Base-by-base conservation (phyloP, 2,888 invertebrate species). In the Tenthredo mesomela region DNA sequence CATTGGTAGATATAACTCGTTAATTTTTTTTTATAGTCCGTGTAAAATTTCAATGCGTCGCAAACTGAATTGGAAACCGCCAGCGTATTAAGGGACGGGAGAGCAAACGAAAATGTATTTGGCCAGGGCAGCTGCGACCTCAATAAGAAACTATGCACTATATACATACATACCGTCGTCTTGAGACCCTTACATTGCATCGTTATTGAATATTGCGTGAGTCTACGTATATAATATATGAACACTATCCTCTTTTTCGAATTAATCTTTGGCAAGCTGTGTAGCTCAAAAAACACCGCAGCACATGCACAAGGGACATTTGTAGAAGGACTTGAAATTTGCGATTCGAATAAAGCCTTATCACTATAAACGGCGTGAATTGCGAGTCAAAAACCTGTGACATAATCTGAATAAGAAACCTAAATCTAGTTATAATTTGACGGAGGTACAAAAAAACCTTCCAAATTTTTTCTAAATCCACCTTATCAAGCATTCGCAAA, bases 41-140 rank as follows among this genome's bases (percentile, higher is more conserved):
- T 54, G 54, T 29, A 29, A 54, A 77, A 33, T 77, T 50, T 50
- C 50, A 25, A 50, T 29, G 18, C 29, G 29, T 77, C 18, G n/a
- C 77, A 37, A 77, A 77, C 50, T 54, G 77, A 77, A 77, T 77
- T 77, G 50, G 10, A 77, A 77, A 54, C 77, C 50, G 73, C 43
- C 9, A n/a, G 54, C 77, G 77, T 77, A 77, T 77, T 77, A n/a
- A 33, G 12, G 37, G 1, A 25, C 33, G 21, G 43, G 2, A 21
- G 21, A 3, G 29, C 77, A 54, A 50, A 15, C 47, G 50, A 40
- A 25, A 6, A 43, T 43, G 71, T 54, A 33, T 54, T 54, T 54
- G 37, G 2, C n/a, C 54, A 33, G 33, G 9, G 77, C 77, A 77
- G 77, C 77, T 54, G 77, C 29, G 12, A 29, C 50, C 54, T 50